Conservation (phyloP, 2,888 invertebrate genomes). For the Andrena chrysosceles region DNA sequence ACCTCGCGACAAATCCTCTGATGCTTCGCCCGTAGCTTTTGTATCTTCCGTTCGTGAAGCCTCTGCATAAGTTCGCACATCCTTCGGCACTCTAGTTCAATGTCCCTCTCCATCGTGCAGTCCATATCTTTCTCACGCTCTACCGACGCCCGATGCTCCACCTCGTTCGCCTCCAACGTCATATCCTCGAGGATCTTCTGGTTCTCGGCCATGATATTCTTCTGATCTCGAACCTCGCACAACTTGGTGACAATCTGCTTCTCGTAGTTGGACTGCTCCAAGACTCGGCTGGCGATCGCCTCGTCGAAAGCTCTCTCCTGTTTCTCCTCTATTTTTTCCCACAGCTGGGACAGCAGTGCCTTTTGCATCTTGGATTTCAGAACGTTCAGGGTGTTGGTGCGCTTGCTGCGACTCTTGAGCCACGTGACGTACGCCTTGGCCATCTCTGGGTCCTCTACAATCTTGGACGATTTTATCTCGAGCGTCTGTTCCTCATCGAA, state of each 20-base stretch:
- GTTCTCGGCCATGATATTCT: slow-evolving; percentile 86
- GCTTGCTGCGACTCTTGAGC: slow-evolving; percentile 85
- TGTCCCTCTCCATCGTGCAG: slow-evolving; percentile 64
- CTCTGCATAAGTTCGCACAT: slow-evolving; percentile 85
- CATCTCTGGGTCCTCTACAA: slow-evolving; percentile 45
- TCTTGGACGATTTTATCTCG: neutral
- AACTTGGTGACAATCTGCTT: slow-evolving; percentile 89
- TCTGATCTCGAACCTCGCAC: slow-evolving; percentile 87
- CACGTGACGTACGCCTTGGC: slow-evolving; percentile 83
- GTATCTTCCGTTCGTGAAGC: slow-evolving; percentile 85
- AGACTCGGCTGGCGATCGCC: slow-evolving; percentile 86
- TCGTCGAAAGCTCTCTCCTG: slow-evolving; percentile 86
- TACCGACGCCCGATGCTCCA: slow-evolving; percentile 84
- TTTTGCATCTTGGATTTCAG: slow-evolving; percentile 86
- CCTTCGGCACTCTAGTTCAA: slow-evolving; percentile 69
- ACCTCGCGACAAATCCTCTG: slow-evolving; percentile 86
- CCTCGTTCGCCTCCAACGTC: slow-evolving; percentile 85
- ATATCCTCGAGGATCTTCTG: slow-evolving; percentile 86
- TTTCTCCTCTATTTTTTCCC: slow-evolving; percentile 86
- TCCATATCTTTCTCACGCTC: slow-evolving; percentile 81
- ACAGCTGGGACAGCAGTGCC: slow-evolving; percentile 85
- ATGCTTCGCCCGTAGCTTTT: slow-evolving; percentile 67
- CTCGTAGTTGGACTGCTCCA: slow-evolving; percentile 88
- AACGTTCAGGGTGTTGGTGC: slow-evolving; percentile 84
- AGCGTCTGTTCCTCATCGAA: neutral